These are phyloP conservation scores for Rhingia campestris DNA, from an alignment of 2,888 invertebrate species.

Conservation along the genomic window DNA sequence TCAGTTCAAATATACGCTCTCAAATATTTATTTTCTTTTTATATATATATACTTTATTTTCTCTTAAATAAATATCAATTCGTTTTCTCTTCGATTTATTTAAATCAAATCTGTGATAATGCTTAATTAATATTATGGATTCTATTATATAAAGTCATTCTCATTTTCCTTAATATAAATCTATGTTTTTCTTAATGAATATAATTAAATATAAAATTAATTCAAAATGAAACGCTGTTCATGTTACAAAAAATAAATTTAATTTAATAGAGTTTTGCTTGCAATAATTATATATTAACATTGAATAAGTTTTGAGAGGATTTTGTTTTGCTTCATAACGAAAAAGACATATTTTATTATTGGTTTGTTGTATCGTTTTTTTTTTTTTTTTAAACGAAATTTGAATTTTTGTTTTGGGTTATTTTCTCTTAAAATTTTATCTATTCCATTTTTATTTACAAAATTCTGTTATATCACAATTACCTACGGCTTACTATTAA, in stretches of 20 bases:
- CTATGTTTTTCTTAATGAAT: background rate
- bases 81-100: conserved; percentile 51
- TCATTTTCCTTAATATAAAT: background rate
- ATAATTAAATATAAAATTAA: conserved; percentile 42
- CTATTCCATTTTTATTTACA: conserved; percentile 54
- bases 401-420: background rate
- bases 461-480: conserved; percentile 69
- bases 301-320: conserved; percentile 13
- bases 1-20: conserved; percentile 56
- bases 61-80: conserved; percentile 64
- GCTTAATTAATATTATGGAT: conserved; percentile 43
- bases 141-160: conserved; percentile 59
- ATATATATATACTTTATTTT: conserved; percentile 29
- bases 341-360: conserved; percentile 19
- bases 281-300: conserved; percentile 10
- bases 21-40: conserved; percentile 58
- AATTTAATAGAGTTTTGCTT: conserved; percentile 12
- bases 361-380: background rate
- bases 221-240: conserved; percentile 47
- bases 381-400: background rate
- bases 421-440: conserved; percentile 23
- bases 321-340: background rate
- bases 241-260: conserved; percentile 25
- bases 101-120: conserved; percentile 58
- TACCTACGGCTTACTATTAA: conserved; percentile 51